Percentiles rank a stretch among this genome's conserved stretches.
These are phyloP conservation scores for Cryptotermes secundus DNA, from an alignment of 1,140 invertebrate genomes.

Conservation along the genomic window DNA sequence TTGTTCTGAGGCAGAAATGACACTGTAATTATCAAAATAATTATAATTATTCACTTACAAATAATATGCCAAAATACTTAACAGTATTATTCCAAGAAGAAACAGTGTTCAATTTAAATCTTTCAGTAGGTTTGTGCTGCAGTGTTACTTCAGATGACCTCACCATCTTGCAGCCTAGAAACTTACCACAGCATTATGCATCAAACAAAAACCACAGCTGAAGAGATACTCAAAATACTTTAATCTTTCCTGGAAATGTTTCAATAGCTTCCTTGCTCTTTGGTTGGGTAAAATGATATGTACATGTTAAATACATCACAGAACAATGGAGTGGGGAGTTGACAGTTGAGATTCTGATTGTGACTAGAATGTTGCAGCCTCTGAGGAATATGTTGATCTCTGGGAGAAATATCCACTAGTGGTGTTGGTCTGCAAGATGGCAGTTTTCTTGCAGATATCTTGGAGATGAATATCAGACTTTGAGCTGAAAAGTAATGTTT, in stretches of 20 bases:
- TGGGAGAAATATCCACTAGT: not conserved
- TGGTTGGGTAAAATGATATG: constrained; percentile 19
- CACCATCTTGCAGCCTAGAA: no score
- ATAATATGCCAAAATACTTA: no score
- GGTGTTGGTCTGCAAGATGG: not conserved
- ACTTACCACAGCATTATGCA: no score
- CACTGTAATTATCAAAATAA: no score
- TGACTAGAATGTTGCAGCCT: not conserved
- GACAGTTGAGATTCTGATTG: not conserved
- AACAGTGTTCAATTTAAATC: no score
- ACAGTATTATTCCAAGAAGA: no score
- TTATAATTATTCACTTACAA: no score
- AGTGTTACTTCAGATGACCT: no score
- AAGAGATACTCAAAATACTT: not conserved
- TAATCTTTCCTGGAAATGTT: not conserved
- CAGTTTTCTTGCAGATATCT: not conserved
- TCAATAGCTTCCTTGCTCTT: not conserved
- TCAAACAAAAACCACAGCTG: not conserved
- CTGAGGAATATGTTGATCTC: not conserved
- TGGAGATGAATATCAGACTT: not conserved
- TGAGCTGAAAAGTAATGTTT: not conserved
- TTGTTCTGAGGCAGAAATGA: no score
- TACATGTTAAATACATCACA: constrained; percentile 11
- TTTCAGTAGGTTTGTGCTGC: no score
- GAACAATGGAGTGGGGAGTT: not conserved